Conservation (phyloP, 1,140 invertebrate genomes). For the Drosophila willistoni region DNA sequence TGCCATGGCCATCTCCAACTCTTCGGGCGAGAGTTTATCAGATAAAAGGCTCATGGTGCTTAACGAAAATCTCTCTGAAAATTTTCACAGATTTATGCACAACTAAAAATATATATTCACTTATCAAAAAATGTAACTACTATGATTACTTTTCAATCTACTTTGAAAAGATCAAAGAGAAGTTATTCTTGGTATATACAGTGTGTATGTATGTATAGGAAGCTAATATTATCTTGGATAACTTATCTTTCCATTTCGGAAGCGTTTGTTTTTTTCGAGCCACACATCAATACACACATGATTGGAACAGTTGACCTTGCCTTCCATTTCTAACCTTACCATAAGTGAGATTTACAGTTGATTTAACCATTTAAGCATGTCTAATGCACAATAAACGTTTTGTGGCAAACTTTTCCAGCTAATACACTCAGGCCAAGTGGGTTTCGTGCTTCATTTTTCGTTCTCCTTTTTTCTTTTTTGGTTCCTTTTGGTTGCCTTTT, state of each 20-base stretch:
- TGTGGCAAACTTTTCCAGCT: constrained; percentile 62
- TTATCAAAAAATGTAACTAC: constrained; percentile 3
- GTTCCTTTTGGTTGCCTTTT: constrained; percentile 12
- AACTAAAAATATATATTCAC: constrained; percentile 8
- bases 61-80: not conserved
- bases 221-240: not conserved
- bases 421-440: constrained; percentile 29
- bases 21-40: not conserved
- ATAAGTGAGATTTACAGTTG: constrained; percentile 70
- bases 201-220: too few species aligned
- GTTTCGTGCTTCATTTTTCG: constrained; percentile 14
- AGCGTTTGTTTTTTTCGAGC: constrained; percentile 11
- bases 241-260: too few species aligned
- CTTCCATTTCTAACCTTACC: constrained; percentile 16
- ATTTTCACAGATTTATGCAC: not conserved
- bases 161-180: too few species aligned
- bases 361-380: constrained; percentile 76
- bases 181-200: too few species aligned
- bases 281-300: constrained; percentile 56
- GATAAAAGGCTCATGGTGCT: not conserved
- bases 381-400: constrained; percentile 79
- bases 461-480: constrained; percentile 1
- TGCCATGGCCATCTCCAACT: not conserved
- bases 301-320: constrained; percentile 50
- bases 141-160: not conserved